A percentile compares a stretch with the other conserved stretches of the same genome.
These are phyloP conservation scores for Ciconia boyciana DNA, from an alignment of 2,113 vertebrate species.

Conservation along the genomic window DNA sequence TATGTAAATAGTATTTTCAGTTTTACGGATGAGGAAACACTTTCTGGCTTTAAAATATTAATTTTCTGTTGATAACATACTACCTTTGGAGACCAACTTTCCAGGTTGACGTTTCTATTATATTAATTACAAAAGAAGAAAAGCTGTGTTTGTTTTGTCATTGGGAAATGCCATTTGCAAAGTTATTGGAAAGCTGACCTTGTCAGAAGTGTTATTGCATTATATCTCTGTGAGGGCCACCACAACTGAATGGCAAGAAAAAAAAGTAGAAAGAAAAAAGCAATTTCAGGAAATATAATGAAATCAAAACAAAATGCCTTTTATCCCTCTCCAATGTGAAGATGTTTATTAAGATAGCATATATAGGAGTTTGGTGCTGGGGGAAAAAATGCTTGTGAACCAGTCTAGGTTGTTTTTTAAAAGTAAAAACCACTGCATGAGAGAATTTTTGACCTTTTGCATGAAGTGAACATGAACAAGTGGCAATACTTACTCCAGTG, in stretches of 20 bases:
- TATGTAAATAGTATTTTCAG: not conserved
- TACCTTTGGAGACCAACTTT: slow-evolving; percentile 6
- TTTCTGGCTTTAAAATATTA: not conserved
- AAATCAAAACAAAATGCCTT: slow-evolving; percentile 70
- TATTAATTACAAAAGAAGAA: slow-evolving; percentile 16
- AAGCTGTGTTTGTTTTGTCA: slow-evolving; percentile 31
- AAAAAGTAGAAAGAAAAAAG: slow-evolving; percentile 57
- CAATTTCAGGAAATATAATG: slow-evolving; percentile 69
- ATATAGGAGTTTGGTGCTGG: not conserved
- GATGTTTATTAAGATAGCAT: slow-evolving; percentile 65
- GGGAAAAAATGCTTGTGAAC: not conserved
- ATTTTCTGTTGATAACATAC: slow-evolving; percentile 12
- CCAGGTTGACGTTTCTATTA: slow-evolving; percentile 47
- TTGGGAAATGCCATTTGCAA: slow-evolving; percentile 56
- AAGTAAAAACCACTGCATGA: not conserved
- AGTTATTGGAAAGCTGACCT: slow-evolving; percentile 49
- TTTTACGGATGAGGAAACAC: not conserved
- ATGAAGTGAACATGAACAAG: not conserved
- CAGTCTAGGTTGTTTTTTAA: not conserved
- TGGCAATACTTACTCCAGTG: not conserved
- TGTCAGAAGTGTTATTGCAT: slow-evolving; percentile 54
- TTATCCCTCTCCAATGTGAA: slow-evolving; percentile 10
- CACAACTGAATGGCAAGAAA: not conserved
- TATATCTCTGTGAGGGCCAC: slow-evolving; percentile 22
- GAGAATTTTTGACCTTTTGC: slow-evolving; percentile 23